Base-by-base conservation (phyloP, 2,888 invertebrate species). In the Penaeus monodon region DNA sequence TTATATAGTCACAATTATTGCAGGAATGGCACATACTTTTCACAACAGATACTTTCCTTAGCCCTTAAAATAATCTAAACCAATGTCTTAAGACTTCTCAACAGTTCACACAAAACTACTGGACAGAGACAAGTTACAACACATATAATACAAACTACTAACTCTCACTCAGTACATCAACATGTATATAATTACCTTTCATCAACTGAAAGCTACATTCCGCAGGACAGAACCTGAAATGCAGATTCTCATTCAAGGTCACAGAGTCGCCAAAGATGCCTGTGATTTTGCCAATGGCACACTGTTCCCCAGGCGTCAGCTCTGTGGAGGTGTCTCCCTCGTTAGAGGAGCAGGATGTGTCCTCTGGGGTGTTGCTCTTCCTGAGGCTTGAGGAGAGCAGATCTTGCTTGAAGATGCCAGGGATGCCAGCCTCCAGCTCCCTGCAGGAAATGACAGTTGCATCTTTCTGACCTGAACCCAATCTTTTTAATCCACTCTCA, bases 231-330 rank as follows among this genome's bases (percentile, higher is more conserved):
- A 78, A 14, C 20, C 22, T 29, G 44, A 76, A 82, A 29, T 29
- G 68, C 8, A 74, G 20, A 22, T 78, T 49, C 24, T 79, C 74
- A 66, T 68, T 83, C 38, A 87, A 24, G 24, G 86, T 83, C 20
- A 82, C 83, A 33, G 83, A 79, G 73, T 79, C 83, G 24, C 70
- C 86, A 73, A 14, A 63, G 2, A 83, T 33, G 27, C 64, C 38
- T 33, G 65, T 77, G n/a, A 87, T 73, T 65, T 70, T 81, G 1
- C 86, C 86, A 17, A 87, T 65, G 20, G 83, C 27, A 68, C 77
- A 66, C 27, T 78, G 65, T 29, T 76, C 74, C 24, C n/a, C 27
- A 24, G 65, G 29, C 22, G 14, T 33, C 24, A 44, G 22, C 29
- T 49, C 29, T n/a, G 66, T 10, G 6, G 27, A 20, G 22, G 17